Percentiles rank a stretch among this genome's conserved stretches.
phyloP scores from a whole-genome alignment of 92 coral and sea anemone genomes.

The Parazoanthus swiftii region DNA sequence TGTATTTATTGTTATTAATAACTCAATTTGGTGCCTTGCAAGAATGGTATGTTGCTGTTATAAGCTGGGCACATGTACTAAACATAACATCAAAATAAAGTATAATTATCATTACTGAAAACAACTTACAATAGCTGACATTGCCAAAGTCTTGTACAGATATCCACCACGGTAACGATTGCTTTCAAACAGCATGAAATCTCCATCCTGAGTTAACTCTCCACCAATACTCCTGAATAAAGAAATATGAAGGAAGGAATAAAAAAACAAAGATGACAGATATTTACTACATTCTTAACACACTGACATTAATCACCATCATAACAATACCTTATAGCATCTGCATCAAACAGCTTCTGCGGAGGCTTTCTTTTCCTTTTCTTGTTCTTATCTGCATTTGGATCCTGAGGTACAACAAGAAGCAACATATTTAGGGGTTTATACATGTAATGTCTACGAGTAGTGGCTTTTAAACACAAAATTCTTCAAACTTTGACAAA shows the following conservation, averaged over 20 bases:
- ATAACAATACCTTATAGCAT: constrained; percentile 74
- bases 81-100: too few species aligned
- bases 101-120: background rate
- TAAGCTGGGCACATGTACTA: too few species aligned
- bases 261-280: background rate
- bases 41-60: background rate
- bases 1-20: background rate
- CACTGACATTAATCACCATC: background rate
- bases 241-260: background rate
- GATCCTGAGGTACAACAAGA: constrained; percentile 19
- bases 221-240: constrained; percentile 84
- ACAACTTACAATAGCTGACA: constrained; percentile 93
- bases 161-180: constrained; percentile 93
- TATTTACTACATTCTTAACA: background rate
- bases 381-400: constrained; percentile 80
- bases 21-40: background rate
- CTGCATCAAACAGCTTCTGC: constrained; percentile 89
- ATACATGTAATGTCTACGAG: too few species aligned
- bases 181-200: constrained; percentile 91
- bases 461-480: too few species aligned
- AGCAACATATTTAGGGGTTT: background rate
- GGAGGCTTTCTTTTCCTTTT: constrained; percentile 91
- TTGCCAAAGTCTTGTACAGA: constrained; percentile 95
- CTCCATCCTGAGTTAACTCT: constrained; percentile 95
- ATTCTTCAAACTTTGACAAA: too few species aligned